These are phyloP conservation scores for Steromphala cineraria DNA, from an alignment of 2,888 invertebrate genomes.

Conservation along the genomic window DNA sequence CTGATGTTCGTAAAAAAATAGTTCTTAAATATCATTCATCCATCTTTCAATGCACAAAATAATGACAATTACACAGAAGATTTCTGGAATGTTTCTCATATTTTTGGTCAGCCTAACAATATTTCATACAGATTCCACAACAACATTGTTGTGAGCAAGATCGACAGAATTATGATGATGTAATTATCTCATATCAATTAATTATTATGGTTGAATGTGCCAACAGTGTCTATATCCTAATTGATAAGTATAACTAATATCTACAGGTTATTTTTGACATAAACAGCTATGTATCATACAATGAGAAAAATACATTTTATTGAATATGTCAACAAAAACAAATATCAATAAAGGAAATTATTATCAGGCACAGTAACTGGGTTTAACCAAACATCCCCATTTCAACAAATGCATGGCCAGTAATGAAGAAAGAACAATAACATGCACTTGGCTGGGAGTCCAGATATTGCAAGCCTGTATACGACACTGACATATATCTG, in stretches of 20 bases:
- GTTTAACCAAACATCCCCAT: background rate
- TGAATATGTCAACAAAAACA: background rate
- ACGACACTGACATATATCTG: background rate
- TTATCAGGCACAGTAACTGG: background rate
- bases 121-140: too few relatives aligned
- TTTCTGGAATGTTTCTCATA: background rate
- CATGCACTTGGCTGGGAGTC: background rate
- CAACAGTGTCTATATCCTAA: too few relatives aligned
- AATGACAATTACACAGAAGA: background rate
- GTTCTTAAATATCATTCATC: constrained; percentile 3
- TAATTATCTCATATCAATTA: too few relatives aligned
- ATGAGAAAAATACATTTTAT: background rate
- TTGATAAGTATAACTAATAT: too few relatives aligned
- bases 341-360: background rate
- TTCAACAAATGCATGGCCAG: background rate
- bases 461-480: background rate
- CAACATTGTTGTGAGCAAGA: too few relatives aligned
- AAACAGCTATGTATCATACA: background rate
- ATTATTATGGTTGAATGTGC: too few relatives aligned
- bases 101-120: background rate
- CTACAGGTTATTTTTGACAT: too few relatives aligned
- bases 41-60: background rate
- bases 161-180: too few relatives aligned
- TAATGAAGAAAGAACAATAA: background rate
- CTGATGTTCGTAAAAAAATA: background rate